Conservation (phyloP, 2,113 vertebrate species). For the Forbesichthys agassizii region DNA sequence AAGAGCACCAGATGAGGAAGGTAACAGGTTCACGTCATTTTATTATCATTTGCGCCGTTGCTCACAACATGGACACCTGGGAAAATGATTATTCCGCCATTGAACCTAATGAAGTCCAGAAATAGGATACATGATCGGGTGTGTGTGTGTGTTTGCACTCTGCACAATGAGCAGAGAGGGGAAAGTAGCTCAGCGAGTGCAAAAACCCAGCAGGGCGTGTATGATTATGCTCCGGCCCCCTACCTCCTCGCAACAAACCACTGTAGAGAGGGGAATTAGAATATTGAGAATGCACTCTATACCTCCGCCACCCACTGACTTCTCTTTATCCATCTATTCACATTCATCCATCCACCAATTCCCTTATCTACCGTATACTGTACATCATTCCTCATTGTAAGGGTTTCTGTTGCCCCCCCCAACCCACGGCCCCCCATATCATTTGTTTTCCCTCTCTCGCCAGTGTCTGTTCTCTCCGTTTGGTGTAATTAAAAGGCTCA, state of each 20-base stretch:
- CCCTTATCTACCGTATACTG: background rate
- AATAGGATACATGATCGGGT: background rate
- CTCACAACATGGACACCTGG: constrained; percentile 13
- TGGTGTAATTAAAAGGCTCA: constrained; percentile 60
- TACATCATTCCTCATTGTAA: too few species aligned
- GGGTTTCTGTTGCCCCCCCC: background rate
- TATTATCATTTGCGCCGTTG: constrained; percentile 32
- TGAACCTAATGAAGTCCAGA: constrained; percentile 26
- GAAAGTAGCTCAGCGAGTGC: constrained; percentile 47
- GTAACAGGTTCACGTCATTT: constrained; percentile 31
- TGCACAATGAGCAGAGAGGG: background rate
- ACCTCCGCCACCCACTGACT: constrained; percentile 29
- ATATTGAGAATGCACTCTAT: constrained; percentile 25
- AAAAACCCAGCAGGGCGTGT: constrained; percentile 45
- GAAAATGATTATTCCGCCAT: constrained; percentile 40
- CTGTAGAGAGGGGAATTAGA: constrained; percentile 54
- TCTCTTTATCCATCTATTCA: constrained; percentile 38
- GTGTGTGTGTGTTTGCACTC: constrained; percentile 7
- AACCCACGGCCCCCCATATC: background rate
- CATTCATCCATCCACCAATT: constrained; percentile 9
- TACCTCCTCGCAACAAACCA: constrained; percentile 48
- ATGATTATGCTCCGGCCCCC: constrained; percentile 51
- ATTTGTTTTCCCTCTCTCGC: background rate
- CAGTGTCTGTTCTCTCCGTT: background rate
- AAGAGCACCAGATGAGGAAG: constrained; percentile 23